phyloP scores from a whole-genome alignment of 2,113 vertebrate species.

The Hyaena hyaena region DNA sequence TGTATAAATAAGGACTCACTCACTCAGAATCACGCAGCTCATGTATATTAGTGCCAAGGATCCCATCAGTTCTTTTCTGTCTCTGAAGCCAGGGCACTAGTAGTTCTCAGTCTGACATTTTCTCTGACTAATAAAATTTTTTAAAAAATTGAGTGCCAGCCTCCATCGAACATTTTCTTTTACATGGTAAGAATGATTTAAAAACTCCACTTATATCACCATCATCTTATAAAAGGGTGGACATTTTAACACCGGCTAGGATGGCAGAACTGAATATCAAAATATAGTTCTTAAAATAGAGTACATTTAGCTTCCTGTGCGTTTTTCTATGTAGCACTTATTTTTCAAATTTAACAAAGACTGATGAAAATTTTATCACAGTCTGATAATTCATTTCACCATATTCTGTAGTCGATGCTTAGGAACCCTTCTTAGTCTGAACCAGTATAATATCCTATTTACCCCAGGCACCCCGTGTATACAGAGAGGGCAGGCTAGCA shows the following conservation, averaged over 20 bases:
- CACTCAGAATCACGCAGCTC: background rate
- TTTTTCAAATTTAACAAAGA: slow-evolving; percentile 35
- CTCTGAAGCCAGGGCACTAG: background rate
- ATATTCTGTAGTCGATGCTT: background rate
- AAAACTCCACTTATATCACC: background rate
- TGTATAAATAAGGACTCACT: background rate
- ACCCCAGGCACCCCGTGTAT: accelerated
- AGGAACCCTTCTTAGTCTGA: background rate
- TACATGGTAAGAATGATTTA: slow-evolving; percentile 3
- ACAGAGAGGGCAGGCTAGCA: background rate
- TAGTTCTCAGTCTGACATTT: slow-evolving; percentile 32
- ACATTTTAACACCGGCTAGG: background rate
- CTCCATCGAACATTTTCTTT: slow-evolving; percentile 52
- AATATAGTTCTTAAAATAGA: slow-evolving; percentile 16
- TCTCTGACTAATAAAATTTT: background rate
- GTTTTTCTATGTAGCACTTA: background rate
- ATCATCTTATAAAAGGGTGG: slow-evolving; percentile 5
- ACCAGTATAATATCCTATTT: background rate
- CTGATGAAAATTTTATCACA: background rate
- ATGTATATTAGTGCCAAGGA: background rate
- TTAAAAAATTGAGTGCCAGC: background rate
- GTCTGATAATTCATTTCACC: background rate
- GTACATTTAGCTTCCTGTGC: slow-evolving; percentile 19
- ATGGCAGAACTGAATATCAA: slow-evolving; percentile 6
- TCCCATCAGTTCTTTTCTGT: background rate